phyloP scores from a whole-genome alignment of 2,113 vertebrate genomes.

The Zosterops hypoxanthus region DNA sequence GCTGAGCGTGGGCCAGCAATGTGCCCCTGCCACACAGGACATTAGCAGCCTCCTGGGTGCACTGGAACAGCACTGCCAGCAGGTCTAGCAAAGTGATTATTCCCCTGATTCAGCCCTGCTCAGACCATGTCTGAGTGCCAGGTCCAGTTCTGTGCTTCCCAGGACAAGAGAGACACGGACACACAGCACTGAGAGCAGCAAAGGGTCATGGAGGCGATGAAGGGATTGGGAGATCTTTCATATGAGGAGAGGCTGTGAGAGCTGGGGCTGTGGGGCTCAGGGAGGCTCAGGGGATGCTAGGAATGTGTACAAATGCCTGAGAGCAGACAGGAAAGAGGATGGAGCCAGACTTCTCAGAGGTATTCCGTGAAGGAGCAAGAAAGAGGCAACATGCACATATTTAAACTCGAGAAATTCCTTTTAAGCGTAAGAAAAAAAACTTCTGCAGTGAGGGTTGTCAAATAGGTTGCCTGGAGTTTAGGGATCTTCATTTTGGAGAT shows the following conservation, averaged over 20 bases:
- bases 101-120: neutral
- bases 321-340: neutral
- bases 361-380: neutral
- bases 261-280: neutral
- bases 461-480: neutral
- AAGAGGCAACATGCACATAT: neutral
- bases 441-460: neutral
- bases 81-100: neutral
- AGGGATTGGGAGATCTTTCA: neutral
- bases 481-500: neutral
- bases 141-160: neutral
- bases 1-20: neutral
- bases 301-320: neutral
- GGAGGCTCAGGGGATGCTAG: neutral
- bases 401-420: neutral
- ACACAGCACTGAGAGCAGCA: neutral
- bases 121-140: neutral
- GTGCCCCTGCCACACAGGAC: neutral
- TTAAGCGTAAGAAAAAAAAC: rapidly evolving
- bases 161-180: neutral
- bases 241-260: neutral
- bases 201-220: neutral
- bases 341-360: neutral
- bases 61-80: neutral
- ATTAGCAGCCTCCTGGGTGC: neutral